These are phyloP conservation scores for Odocoileus hemionus DNA, from an alignment of 2,113 vertebrate genomes.

Conservation along the genomic window DNA sequence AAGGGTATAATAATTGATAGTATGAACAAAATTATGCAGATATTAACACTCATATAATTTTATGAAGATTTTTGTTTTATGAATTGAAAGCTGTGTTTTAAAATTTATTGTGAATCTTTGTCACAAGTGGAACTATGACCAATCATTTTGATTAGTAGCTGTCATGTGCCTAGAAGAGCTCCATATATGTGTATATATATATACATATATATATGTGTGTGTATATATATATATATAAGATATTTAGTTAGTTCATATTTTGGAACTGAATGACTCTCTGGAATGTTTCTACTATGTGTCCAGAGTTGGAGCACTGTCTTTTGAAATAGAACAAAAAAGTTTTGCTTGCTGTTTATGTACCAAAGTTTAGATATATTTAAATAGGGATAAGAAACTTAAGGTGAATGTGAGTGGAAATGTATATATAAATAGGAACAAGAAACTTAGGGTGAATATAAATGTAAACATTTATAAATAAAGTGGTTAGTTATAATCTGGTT, in stretches of 20 bases:
- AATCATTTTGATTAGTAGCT: constrained; percentile 26
- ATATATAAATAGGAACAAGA: not conserved
- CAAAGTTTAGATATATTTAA: not conserved
- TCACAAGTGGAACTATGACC: not conserved
- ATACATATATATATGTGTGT: no score
- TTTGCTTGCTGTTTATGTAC: not conserved
- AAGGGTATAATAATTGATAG: not conserved
- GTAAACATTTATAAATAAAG: not conserved
- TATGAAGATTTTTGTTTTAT: not conserved
- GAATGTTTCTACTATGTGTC: constrained; percentile 1
- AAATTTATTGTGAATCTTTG: constrained; percentile 21
- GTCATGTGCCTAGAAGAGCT: not conserved
- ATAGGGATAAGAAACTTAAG: not conserved
- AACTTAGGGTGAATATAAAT: not conserved
- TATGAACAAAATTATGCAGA: not conserved
- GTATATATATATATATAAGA: not conserved
- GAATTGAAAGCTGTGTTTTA: not conserved
- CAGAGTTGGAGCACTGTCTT: not conserved
- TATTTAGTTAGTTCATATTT: not conserved
- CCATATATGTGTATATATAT: not conserved
- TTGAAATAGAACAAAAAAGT: not conserved
- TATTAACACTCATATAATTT: not conserved
- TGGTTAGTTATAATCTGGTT: constrained; percentile 7
- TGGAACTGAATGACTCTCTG: not conserved
- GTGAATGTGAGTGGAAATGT: not conserved